phyloP scores from a whole-genome alignment of 2,888 invertebrate species.

The Branchellion lobata region DNA sequence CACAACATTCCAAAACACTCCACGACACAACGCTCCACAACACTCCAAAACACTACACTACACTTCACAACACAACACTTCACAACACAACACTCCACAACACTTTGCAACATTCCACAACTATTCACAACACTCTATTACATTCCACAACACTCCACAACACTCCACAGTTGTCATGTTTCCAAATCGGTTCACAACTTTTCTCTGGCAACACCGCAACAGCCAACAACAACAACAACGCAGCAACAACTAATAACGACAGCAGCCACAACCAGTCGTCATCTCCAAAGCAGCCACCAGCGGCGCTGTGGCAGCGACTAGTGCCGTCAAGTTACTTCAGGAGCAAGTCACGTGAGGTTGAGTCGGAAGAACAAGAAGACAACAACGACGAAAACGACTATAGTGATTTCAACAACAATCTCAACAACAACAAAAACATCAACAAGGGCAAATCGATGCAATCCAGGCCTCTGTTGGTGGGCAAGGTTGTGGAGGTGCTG shows the following conservation, averaged over 20 bases:
- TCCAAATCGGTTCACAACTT: background rate
- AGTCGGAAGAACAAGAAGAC: too few species aligned
- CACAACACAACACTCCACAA: too few species aligned
- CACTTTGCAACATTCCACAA: too few species aligned
- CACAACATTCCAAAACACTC: too few species aligned
- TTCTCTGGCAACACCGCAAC: background rate
- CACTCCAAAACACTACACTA: too few species aligned
- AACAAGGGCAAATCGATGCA: background rate
- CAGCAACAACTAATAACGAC: background rate
- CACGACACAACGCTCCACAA: too few species aligned
- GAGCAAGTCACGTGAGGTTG: too few species aligned
- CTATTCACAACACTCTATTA: too few species aligned
- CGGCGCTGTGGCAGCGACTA: background rate
- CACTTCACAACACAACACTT: too few species aligned
- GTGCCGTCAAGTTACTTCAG: too few species aligned
- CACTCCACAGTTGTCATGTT: background rate
- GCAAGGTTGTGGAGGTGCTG: constrained; percentile 25
- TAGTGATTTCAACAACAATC: background rate
- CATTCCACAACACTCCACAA: too few species aligned
- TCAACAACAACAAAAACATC: constrained; percentile 14
- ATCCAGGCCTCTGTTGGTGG: background rate
- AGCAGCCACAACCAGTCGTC: background rate
- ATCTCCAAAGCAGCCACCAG: background rate
- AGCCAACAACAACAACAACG: background rate
- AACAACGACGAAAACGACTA: background rate